Evolutionary conservation across 1,140 invertebrate species (phyloP), one percentile per base, ranked within the genome.

Genomic region (Venturia canescens): DNA sequence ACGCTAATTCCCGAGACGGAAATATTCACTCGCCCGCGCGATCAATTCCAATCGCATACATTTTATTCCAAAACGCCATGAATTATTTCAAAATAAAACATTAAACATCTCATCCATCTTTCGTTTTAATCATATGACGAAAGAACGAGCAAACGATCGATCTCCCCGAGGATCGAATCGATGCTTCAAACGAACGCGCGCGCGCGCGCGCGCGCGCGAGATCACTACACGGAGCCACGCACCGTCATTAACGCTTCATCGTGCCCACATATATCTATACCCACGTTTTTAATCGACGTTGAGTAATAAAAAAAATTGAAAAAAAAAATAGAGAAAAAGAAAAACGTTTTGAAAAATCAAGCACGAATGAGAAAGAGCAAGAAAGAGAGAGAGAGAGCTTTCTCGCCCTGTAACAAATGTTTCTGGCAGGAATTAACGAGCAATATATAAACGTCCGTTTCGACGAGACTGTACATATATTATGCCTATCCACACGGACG

Each of bases 141-240:
- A 23, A 71, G 44, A 77, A 16, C 81, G 50, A 76, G 81, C 82
- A 38, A 82, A 83, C 86, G 84, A 86, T 85, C 84, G 83, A 70
- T 76, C 53, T 57, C 53, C 18, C 21, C 21, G 53, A 23, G 53
- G 53, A 57, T 57, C 53, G 53, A 57, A 57, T 57, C 53, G 53
- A 57, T 57, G 53, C 7, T 57, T 57, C 16, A 57, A 5, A 57
- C 21, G 53, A 57, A 44, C 1, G 38, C 38, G n/a, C n/a, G n/a
- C n/a, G 44, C 44, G 44, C 16, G 44, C 7, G 16, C 44, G 44
- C 44, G 44, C 44, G 44, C 6, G 53, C 18, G 53, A 57, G 53
- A 57, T 23, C 18, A 18, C 53, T 44, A 44, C n/a, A n/a, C 11
- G 53, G 53, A 23, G 5, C 53, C 53, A 57, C 16, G 53, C 18